A percentile compares a stretch with the other conserved stretches of the same genome.
Evolutionary conservation across 2,113 vertebrate genomes (phyloP).

Genomic region (Neogale vison): DNA sequence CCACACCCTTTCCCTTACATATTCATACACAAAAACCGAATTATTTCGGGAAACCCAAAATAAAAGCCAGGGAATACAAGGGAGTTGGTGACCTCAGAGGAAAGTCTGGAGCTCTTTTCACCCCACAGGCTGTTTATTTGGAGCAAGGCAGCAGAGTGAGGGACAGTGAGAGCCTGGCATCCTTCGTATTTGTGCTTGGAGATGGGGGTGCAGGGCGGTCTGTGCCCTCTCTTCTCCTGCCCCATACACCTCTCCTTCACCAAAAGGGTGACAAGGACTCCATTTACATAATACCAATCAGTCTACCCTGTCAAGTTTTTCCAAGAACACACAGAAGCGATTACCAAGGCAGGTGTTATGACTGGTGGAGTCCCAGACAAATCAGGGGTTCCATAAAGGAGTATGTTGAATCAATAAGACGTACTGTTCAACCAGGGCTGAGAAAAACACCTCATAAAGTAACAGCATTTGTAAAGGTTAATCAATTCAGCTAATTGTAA

Average conservation of each 20-base stretch:
- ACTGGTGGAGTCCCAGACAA: slow-evolving; percentile 71
- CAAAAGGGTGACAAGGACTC: neutral
- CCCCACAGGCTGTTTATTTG: slow-evolving; percentile 18
- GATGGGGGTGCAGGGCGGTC: neutral
- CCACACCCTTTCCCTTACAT: neutral
- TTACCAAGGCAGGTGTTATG: slow-evolving; percentile 57
- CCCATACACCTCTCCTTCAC: neutral
- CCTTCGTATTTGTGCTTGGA: slow-evolving; percentile 3
- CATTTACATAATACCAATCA: slow-evolving; percentile 72
- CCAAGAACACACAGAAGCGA: slow-evolving; percentile 34
- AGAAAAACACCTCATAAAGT: slow-evolving; percentile 81
- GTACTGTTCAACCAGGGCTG: slow-evolving; percentile 78
- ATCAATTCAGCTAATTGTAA: slow-evolving; percentile 89
- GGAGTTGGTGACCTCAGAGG: slow-evolving; percentile 30
- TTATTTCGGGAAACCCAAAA: neutral
- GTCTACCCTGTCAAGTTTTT: slow-evolving; percentile 42
- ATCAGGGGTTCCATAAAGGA: slow-evolving; percentile 70
- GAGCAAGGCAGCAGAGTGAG: neutral
- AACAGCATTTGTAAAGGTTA: slow-evolving; percentile 87
- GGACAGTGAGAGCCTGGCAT: neutral
- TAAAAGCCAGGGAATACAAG: neutral
- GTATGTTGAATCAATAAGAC: slow-evolving; percentile 83
- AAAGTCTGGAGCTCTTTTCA: neutral
- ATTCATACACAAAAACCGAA: neutral
- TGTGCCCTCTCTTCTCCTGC: neutral